Evolutionary conservation across 2,113 vertebrate genomes (phyloP).

Genomic region (Phaethon lepturus): DNA sequence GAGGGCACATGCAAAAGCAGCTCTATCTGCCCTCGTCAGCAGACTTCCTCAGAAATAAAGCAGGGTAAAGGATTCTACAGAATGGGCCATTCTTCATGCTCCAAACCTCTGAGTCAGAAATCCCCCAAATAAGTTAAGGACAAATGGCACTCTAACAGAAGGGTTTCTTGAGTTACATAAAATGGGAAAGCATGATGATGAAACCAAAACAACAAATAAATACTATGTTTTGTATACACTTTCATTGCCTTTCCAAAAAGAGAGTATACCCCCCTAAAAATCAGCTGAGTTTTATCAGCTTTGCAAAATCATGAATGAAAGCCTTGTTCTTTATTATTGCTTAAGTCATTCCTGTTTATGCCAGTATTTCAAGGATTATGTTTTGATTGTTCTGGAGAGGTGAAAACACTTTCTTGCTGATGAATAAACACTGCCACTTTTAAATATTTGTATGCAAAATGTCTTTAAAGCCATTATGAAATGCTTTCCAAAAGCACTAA

Average conservation of each 20-base stretch:
- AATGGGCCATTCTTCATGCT: background rate
- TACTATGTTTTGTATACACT: background rate
- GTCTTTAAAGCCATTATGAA: constrained; percentile 76
- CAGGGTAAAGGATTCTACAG: background rate
- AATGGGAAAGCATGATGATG: constrained; percentile 13
- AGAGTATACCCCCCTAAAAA: constrained; percentile 55
- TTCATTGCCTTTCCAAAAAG: constrained; percentile 33
- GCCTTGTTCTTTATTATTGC: constrained; percentile 79
- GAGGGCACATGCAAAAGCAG: background rate
- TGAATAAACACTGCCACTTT: constrained; percentile 80
- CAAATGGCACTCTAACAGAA: background rate
- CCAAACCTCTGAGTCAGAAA: background rate
- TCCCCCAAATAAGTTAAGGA: background rate
- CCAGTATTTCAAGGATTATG: constrained; percentile 81
- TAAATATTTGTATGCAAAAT: constrained; percentile 82
- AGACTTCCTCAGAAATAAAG: background rate
- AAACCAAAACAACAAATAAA: background rate
- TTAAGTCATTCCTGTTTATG: constrained; percentile 77
- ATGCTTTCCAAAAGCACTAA: constrained; percentile 78
- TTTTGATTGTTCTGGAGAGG: constrained; percentile 78
- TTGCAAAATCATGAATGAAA: constrained; percentile 75
- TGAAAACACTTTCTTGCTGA: constrained; percentile 77
- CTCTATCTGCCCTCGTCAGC: background rate
- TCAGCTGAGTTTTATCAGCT: constrained; percentile 74
- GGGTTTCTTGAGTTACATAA: background rate